Base-by-base conservation (phyloP, 2,113 vertebrate genomes). In the Cairina moschata region DNA sequence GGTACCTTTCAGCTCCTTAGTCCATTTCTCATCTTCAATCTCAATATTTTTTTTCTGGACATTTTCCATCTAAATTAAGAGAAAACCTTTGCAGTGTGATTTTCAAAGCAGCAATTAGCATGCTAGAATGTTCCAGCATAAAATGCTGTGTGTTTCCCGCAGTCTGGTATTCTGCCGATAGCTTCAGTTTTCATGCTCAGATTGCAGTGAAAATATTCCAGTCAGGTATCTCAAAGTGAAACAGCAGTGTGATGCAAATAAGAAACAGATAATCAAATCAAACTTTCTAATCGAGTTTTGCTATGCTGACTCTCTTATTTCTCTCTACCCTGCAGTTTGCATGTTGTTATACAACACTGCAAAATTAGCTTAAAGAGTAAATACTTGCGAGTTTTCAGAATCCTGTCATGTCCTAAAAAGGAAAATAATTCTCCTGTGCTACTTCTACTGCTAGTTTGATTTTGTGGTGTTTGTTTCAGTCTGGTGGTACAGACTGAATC, bases 331-430 rank as follows among this genome's bases (percentile, higher is more conserved):
- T 67, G 63, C 90, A 95, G 93, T 96, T 97, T 94, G 83, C 87
- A 91, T 91, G 75, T 66, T 86, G 75, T 97, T 97, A 90, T 97
- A 94, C 92, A 97, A 96, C 72, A 91, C 66, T 91, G 90, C 68
- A 93, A 89, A 97, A 95, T 97, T 97, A 97, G 44, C 85, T 97
- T 95, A 96, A 96, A 87, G 66, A 97, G 95, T 93, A 97, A 96
- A 95, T 95, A 78, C 76, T 95, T 89, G 85, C 71, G 92, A 94
- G 91, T 97, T 97, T 91, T 88, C 69, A 16, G 67, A 95, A 89
- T 85, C 65, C 23, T 87, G 84, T 93, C 86, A 65, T 95, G 82
- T 80, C 38, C 83, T 88, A 86, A 68, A 87, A 56, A 62, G 36
- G 52, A 50, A 88, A 94, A 95, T 68, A 76, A 94, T 85, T 28